These are phyloP conservation scores for Trichechus manatus DNA, from an alignment of 2,113 vertebrate genomes.

Conservation along the genomic window DNA sequence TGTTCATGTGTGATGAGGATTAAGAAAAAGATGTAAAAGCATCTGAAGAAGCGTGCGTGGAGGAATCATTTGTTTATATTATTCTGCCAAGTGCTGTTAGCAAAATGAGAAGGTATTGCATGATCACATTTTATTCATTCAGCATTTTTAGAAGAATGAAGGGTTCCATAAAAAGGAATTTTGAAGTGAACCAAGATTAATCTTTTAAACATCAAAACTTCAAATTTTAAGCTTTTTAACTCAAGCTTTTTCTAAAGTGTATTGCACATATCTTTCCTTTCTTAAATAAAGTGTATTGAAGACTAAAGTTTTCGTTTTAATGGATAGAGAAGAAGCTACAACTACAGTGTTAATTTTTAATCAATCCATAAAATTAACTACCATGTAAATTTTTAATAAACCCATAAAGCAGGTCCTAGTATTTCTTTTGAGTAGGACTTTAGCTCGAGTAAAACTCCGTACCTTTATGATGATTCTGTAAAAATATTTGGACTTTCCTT, in stretches of 20 bases:
- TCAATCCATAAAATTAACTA: neutral
- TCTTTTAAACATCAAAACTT: constrained; percentile 53
- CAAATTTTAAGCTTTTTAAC: constrained; percentile 24
- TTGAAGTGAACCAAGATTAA: constrained; percentile 17
- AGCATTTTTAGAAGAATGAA: constrained; percentile 1
- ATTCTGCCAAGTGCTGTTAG: neutral
- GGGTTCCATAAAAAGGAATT: constrained; percentile 27
- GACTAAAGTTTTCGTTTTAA: constrained; percentile 33
- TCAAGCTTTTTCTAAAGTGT: constrained; percentile 23
- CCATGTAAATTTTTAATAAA: constrained; percentile 27
- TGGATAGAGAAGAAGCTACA: neutral
- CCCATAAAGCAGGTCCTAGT: neutral
- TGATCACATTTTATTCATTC: neutral
- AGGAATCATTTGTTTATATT: neutral
- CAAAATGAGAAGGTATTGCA: neutral
- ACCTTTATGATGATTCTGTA: neutral
- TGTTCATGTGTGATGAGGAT: neutral
- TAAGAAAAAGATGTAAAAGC: neutral
- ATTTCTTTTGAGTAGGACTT: neutral
- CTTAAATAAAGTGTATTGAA: neutral
- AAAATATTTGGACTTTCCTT: constrained; percentile 4
- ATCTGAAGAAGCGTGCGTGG: neutral
- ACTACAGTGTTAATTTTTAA: constrained; percentile 2
- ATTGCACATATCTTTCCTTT: neutral
- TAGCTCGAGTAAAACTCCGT: neutral